phyloP scores from a whole-genome alignment of 2,113 vertebrate genomes.

The Cygnus atratus region DNA sequence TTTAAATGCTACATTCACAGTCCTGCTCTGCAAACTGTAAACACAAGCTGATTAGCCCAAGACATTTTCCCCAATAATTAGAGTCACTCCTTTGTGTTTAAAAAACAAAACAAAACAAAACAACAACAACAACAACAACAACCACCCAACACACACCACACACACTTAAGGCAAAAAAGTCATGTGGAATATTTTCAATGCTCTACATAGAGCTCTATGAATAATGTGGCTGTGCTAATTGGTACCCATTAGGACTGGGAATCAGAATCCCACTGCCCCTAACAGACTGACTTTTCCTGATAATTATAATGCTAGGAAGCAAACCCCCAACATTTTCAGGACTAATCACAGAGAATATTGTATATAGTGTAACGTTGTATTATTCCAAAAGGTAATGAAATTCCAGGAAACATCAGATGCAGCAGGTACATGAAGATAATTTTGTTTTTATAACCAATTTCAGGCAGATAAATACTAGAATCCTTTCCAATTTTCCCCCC shows the following conservation, averaged over 20 bases:
- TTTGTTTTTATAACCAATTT: constrained; percentile 88
- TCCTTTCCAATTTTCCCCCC: constrained; percentile 81
- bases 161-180: neutral
- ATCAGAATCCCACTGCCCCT: constrained; percentile 32
- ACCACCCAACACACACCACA: neutral
- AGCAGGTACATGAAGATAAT: constrained; percentile 80
- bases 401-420: constrained; percentile 80
- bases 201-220: neutral
- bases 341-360: constrained; percentile 49
- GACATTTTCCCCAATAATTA: constrained; percentile 32
- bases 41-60: constrained; percentile 54
- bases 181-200: neutral
- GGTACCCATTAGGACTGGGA: constrained; percentile 48
- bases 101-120: neutral
- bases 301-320: neutral
- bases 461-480: constrained; percentile 81
- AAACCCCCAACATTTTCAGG: constrained; percentile 33
- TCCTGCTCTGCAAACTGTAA: constrained; percentile 16
- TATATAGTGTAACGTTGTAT: constrained; percentile 22
- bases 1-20: constrained; percentile 22
- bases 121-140: neutral
- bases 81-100: neutral
- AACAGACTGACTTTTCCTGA: neutral
- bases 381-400: constrained; percentile 81
- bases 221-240: constrained; percentile 48